Evolutionary conservation across 2,888 invertebrate genomes (phyloP).

Genomic region (Nemapogon koenigi): DNA sequence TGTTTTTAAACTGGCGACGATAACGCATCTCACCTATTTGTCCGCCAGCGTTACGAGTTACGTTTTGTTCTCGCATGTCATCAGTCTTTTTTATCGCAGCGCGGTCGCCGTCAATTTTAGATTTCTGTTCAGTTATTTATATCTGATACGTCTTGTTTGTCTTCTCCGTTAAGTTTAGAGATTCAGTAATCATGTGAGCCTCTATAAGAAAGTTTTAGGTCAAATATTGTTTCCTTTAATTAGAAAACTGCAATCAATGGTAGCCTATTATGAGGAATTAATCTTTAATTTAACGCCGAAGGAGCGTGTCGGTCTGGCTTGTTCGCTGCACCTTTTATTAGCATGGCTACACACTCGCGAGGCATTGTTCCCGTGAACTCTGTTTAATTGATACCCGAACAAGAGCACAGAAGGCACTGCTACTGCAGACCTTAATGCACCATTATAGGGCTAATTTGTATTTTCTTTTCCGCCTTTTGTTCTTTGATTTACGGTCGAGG

Average conservation of each 20-base stretch:
- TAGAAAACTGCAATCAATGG: conserved; percentile 5
- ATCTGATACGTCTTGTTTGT: conserved; percentile 4
- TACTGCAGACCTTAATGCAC: conserved; percentile 26
- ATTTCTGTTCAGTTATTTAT: conserved; percentile 9
- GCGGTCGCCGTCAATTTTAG: conserved; percentile 2
- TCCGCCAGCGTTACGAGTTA: conserved; percentile 44
- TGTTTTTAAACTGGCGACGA: conserved; percentile 57
- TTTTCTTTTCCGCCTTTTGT: conserved; percentile 57
- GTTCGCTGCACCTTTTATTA: conserved; percentile 12
- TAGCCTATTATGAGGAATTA: conserved; percentile 17
- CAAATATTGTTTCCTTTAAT: conserved; percentile 3
- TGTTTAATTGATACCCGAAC: neutral
- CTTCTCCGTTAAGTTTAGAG: neutral
- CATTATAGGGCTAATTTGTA: conserved; percentile 59
- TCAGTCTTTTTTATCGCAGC: conserved; percentile 5
- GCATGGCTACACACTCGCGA: conserved; percentile 2
- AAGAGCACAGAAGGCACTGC: conserved; percentile 1
- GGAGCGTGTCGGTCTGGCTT: conserved; percentile 17
- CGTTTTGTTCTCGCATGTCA: conserved; percentile 9
- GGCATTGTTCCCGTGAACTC: conserved; percentile 1
- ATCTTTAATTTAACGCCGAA: conserved; percentile 22
- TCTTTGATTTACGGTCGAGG: conserved; percentile 50
- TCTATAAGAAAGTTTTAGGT: too few relatives aligned
- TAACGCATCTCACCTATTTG: conserved; percentile 45
- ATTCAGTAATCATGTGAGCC: too few relatives aligned